phyloP scores from a whole-genome alignment of 2,797 vertebrate genomes.

The Rhinatrema bivittatum region DNA sequence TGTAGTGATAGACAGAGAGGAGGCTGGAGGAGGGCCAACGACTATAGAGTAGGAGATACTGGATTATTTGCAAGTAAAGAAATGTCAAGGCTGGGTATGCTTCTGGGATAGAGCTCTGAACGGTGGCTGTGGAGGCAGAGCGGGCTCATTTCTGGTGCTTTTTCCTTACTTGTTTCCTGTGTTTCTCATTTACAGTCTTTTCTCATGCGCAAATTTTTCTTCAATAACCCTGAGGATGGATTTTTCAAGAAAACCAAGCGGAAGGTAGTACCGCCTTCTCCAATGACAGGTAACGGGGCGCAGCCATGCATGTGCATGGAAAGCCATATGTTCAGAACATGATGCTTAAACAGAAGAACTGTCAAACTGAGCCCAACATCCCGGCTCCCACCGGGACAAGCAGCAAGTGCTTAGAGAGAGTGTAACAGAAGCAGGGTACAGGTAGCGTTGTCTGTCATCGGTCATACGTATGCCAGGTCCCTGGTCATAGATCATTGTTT shows the following conservation, averaged over 20 bases:
- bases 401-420: no score
- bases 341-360: no score
- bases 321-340: neutral
- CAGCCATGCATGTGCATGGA: neutral
- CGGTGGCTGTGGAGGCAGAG: conserved; percentile 11
- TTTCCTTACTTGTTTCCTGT: neutral
- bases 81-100: neutral
- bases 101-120: neutral
- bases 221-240: conserved; percentile 97
- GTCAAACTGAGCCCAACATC: no score
- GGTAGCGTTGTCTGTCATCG: no score
- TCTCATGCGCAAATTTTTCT: conserved; percentile 93
- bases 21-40: neutral
- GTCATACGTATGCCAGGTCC: no score
- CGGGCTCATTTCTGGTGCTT: no score
- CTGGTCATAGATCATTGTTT: no score
- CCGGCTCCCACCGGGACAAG: no score
- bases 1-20: conserved; percentile 7
- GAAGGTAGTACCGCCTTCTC: conserved; percentile 95
- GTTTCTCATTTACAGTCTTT: conserved; percentile 75
- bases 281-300: conserved; percentile 82
- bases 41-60: neutral
- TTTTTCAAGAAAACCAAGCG: conserved; percentile 99
- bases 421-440: no score
- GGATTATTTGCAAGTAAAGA: no score